A percentile compares a stretch with the other conserved stretches of the same genome.
Evolutionary conservation across 2,888 invertebrate genomes (phyloP).

Genomic region (Platycnemis pennipes): DNA sequence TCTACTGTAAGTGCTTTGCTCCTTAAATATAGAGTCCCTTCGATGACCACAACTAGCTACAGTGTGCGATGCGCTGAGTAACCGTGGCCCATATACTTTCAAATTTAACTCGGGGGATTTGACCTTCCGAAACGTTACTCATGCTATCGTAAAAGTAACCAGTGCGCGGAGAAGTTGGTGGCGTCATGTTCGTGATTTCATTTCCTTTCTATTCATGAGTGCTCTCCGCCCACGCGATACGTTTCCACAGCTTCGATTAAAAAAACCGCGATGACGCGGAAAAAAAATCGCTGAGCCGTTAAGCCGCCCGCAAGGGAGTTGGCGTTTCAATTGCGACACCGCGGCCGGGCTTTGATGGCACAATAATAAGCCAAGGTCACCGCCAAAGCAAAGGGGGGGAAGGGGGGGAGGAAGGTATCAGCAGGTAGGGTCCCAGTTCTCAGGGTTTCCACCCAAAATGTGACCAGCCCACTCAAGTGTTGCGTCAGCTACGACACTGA

Average conservation of each 20-base stretch:
- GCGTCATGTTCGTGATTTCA: neutral
- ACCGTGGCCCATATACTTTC: too few relatives aligned
- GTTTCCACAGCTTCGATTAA: neutral
- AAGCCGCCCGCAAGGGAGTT: neutral
- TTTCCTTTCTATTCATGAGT: neutral
- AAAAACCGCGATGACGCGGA: neutral
- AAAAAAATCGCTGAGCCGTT: neutral
- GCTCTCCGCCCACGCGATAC: neutral
- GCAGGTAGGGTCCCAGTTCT: neutral
- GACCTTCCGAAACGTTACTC: neutral
- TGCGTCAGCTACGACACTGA: neutral
- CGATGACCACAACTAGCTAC: too few relatives aligned
- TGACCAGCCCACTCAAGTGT: neutral
- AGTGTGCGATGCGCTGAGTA: too few relatives aligned
- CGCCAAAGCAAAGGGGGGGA: neutral
- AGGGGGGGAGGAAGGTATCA: too few relatives aligned
- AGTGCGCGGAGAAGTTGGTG: neutral
- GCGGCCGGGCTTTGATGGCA: neutral
- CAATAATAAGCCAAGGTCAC: neutral
- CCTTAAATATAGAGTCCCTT: too few relatives aligned
- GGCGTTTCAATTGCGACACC: neutral
- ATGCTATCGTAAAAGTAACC: neutral
- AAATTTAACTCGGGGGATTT: too few relatives aligned
- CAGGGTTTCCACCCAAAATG: neutral
- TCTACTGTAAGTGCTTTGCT: too few relatives aligned